Conservation (phyloP, 1,140 invertebrate species). For the Cataglyphis hispanica region DNA sequence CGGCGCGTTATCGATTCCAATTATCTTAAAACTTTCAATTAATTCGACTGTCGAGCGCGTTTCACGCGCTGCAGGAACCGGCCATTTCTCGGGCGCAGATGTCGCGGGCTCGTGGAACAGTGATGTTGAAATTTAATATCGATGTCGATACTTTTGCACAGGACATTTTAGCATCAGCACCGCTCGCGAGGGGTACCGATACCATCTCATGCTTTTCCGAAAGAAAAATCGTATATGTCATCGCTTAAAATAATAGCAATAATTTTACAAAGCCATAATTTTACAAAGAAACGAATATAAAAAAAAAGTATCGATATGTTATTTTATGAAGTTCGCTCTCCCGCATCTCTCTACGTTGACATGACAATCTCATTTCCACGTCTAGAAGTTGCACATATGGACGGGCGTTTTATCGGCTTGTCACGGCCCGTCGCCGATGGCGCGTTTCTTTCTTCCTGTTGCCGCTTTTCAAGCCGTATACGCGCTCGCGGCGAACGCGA, state of each 20-base stretch:
- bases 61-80: slow-evolving; percentile 61
- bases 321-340: neutral
- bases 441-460: slow-evolving; percentile 78
- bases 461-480: slow-evolving; percentile 59
- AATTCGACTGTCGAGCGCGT: slow-evolving; percentile 81
- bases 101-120: slow-evolving; percentile 48
- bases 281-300: neutral
- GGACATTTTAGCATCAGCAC: neutral
- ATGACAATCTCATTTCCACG: slow-evolving; percentile 9
- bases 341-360: neutral
- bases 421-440: slow-evolving; percentile 81
- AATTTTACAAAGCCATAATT: slow-evolving; percentile 1
- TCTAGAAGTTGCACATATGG: slow-evolving; percentile 33
- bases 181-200: neutral
- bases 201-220: too few relatives aligned
- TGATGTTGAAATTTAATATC: slow-evolving; percentile 66
- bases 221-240: neutral
- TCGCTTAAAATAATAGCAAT: neutral
- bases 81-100: slow-evolving; percentile 73
- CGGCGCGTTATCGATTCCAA: slow-evolving; percentile 80
- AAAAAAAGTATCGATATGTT: neutral
- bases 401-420: slow-evolving; percentile 81
- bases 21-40: slow-evolving; percentile 84
- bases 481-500: slow-evolving; percentile 59
- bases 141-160: slow-evolving; percentile 25